Conservation (phyloP, 2,113 vertebrate species). For the Dasyurus viverrinus region DNA sequence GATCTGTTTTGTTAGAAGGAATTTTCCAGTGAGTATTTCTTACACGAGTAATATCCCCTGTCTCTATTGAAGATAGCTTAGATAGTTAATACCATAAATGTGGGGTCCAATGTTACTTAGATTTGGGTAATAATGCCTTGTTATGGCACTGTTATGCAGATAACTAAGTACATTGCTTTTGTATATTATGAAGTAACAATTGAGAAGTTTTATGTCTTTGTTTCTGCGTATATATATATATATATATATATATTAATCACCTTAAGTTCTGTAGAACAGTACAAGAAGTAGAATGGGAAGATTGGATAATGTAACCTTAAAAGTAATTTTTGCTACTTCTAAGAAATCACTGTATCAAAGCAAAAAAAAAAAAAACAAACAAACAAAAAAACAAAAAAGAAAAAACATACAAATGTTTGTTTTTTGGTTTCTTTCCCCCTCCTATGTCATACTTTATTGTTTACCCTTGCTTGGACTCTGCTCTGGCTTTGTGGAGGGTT, state of each 20-base stretch:
- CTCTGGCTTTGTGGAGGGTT: background rate
- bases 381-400: background rate
- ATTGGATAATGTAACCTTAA: background rate
- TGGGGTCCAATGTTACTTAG: background rate
- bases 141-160: background rate
- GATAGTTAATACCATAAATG: background rate
- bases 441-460: background rate
- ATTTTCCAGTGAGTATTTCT: background rate
- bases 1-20: background rate
- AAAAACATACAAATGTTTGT: background rate
- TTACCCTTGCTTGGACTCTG: background rate
- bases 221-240: background rate
- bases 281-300: background rate
- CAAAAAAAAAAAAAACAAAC: too few species aligned
- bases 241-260: background rate
- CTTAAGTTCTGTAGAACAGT: background rate
- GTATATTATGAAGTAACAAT: background rate
- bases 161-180: background rate
- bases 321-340: background rate
- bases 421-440: background rate
- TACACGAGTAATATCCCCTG: background rate
- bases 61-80: background rate
- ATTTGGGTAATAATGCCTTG: background rate
- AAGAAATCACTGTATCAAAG: background rate
- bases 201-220: too few species aligned